Conservation (phyloP, 2,113 vertebrate species). For the Anguilla rostrata region DNA sequence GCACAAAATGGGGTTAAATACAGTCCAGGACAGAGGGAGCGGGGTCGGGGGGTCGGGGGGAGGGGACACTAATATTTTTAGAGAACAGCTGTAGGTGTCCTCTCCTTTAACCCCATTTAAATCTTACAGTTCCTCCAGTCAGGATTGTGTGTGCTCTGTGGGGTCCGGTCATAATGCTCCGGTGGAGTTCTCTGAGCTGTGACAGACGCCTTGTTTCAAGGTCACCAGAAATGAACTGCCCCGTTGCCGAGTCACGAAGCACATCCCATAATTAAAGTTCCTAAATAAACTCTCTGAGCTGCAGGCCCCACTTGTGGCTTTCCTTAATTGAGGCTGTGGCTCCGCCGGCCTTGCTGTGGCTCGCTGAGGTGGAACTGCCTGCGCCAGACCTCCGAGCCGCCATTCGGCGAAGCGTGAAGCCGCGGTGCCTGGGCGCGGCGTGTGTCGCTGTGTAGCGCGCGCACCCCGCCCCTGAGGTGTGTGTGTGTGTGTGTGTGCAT, state of each 20-base stretch:
- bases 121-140: not conserved
- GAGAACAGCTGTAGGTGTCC: not conserved
- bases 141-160: not conserved
- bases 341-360: slow-evolving; percentile 18
- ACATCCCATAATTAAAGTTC: slow-evolving; percentile 62
- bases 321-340: slow-evolving; percentile 16
- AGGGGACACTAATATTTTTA: not conserved
- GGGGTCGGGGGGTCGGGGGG: too few species aligned
- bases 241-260: slow-evolving; percentile 48
- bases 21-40: too few species aligned
- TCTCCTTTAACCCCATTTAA: not conserved
- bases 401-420: not conserved
- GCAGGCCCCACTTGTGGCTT: slow-evolving; percentile 47
- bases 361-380: not conserved
- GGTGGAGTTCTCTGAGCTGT: slow-evolving; percentile 53
- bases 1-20: too few species aligned
- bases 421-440: not conserved
- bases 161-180: slow-evolving; percentile 46
- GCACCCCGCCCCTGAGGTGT: not conserved
- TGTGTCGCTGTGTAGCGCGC: not conserved
- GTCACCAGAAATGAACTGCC: slow-evolving; percentile 31
- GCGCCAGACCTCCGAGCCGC: not conserved
- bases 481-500: not conserved
- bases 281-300: slow-evolving; percentile 53
- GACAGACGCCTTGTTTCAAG: slow-evolving; percentile 31